Percentiles rank a stretch among this genome's conserved stretches.
Conservation (phyloP, 2,888 invertebrate genomes). For the Stenodera caucasica region DNA sequence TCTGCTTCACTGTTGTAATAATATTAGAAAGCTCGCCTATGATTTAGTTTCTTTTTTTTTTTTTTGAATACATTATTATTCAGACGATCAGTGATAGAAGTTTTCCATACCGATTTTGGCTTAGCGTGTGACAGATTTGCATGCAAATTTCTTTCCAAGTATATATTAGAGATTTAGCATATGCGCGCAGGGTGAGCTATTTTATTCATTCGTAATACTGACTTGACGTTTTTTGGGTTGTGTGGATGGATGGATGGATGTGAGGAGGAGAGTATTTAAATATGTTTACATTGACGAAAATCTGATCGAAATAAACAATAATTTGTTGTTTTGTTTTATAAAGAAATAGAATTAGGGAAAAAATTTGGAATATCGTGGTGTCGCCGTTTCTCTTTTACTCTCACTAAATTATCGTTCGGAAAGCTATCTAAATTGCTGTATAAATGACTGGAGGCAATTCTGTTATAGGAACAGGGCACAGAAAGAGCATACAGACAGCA, state of each 20-base stretch:
- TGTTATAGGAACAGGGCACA: slow-evolving; percentile 37
- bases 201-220: slow-evolving; percentile 38
- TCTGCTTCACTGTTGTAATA: slow-evolving; percentile 40
- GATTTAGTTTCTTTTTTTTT: slow-evolving; percentile 38
- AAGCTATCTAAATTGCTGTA: slow-evolving; percentile 30
- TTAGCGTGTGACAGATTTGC: slow-evolving; percentile 55
- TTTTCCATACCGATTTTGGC: slow-evolving; percentile 53
- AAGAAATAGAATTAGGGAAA: background rate
- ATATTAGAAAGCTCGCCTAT: slow-evolving; percentile 37
- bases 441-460: slow-evolving; percentile 33
- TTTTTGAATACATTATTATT: slow-evolving; percentile 53
- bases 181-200: slow-evolving; percentile 37
- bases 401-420: slow-evolving; percentile 23
- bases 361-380: background rate
- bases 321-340: too few species aligned
- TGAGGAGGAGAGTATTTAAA: background rate
- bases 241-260: background rate
- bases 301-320: too few species aligned
- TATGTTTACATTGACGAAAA: too few species aligned
- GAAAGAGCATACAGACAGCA: slow-evolving; percentile 45
- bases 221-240: slow-evolving; percentile 22
- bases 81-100: slow-evolving; percentile 54
- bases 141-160: slow-evolving; percentile 55
- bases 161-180: slow-evolving; percentile 53
- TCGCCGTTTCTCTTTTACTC: background rate